phyloP scores from a whole-genome alignment of 2,888 invertebrate genomes.

The Stictocephala bisonia region DNA sequence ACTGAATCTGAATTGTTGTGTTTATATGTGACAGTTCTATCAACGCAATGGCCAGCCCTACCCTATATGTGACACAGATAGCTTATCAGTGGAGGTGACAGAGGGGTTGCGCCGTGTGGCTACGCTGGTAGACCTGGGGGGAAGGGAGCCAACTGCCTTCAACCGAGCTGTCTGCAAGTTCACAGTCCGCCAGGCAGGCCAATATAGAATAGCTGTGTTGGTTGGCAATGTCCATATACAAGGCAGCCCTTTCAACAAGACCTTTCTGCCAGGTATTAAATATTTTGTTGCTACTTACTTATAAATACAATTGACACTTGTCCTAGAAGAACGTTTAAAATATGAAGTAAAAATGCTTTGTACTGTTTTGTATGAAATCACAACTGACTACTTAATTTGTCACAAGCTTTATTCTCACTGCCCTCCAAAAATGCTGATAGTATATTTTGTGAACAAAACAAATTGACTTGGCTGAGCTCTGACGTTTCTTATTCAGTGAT shows the following conservation, averaged over 20 bases:
- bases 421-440: too few relatives aligned
- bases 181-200: slow-evolving; percentile 90
- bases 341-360: neutral
- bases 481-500: too few relatives aligned
- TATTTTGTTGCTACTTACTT: neutral
- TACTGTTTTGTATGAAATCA: slow-evolving; percentile 49
- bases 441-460: too few relatives aligned
- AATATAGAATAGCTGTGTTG: slow-evolving; percentile 86
- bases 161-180: slow-evolving; percentile 92
- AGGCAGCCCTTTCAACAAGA: slow-evolving; percentile 87
- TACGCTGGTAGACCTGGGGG: slow-evolving; percentile 87
- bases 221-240: slow-evolving; percentile 84
- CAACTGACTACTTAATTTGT: too few relatives aligned
- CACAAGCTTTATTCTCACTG: too few relatives aligned
- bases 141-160: slow-evolving; percentile 84
- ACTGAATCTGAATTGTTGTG: too few relatives aligned
- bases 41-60: slow-evolving; percentile 95
- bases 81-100: slow-evolving; percentile 86
- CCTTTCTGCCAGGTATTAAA: slow-evolving; percentile 79
- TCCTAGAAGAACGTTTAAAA: too few relatives aligned
- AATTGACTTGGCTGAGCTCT: too few relatives aligned
- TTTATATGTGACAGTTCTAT: slow-evolving; percentile 77
- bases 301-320: neutral
- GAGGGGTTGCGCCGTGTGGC: slow-evolving; percentile 72
- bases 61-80: slow-evolving; percentile 93